Conservation (phyloP, 2,113 vertebrate genomes). For the Bombycilla garrulus region DNA sequence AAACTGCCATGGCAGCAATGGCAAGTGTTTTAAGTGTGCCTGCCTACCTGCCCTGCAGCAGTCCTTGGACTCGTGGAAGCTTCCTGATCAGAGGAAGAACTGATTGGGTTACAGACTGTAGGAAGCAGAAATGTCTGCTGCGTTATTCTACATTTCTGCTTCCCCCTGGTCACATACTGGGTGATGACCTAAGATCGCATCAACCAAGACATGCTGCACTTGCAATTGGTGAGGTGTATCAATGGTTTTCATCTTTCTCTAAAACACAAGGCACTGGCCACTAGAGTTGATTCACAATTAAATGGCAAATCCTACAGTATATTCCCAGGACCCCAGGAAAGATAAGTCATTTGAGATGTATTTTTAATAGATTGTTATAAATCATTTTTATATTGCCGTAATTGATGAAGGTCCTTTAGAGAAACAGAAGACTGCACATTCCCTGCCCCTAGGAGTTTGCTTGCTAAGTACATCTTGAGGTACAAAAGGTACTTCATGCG, state of each 20-base stretch:
- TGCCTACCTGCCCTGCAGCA: neutral
- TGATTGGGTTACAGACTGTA: neutral
- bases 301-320: slow-evolving; percentile 11
- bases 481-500: slow-evolving; percentile 53
- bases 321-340: slow-evolving; percentile 30
- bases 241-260: neutral
- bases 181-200: neutral
- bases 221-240: neutral
- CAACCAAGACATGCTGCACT: neutral
- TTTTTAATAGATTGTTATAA: slow-evolving; percentile 61
- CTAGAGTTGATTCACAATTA: slow-evolving; percentile 44
- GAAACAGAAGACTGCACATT: slow-evolving; percentile 49
- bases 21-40: neutral
- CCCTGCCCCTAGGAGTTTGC: slow-evolving; percentile 50
- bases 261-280: neutral
- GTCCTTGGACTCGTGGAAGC: neutral
- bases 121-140: neutral
- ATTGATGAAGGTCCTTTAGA: slow-evolving; percentile 54
- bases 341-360: slow-evolving; percentile 47
- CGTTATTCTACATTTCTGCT: neutral
- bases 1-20: neutral
- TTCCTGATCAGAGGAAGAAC: neutral
- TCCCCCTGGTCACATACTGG: accelerated
- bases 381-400: slow-evolving; percentile 56
- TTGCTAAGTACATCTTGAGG: slow-evolving; percentile 51